Evolutionary conservation across 2,113 vertebrate genomes (phyloP).

Genomic region (Equus quagga): DNA sequence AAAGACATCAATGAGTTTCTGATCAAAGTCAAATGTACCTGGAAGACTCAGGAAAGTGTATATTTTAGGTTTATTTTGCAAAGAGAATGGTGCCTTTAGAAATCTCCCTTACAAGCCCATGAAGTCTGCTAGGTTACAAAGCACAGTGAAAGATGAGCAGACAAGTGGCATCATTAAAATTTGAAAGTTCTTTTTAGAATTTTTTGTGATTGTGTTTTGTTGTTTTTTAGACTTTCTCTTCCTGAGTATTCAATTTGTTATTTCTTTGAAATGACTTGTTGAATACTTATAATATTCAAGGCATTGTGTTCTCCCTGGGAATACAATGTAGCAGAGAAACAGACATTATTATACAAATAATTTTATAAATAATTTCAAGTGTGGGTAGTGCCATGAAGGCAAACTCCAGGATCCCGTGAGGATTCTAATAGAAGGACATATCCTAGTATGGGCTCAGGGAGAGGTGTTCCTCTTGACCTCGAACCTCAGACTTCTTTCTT

Average conservation of each 20-base stretch:
- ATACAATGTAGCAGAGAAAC: not conserved
- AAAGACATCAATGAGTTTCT: not conserved
- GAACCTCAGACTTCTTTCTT: not conserved
- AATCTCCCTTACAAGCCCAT: not conserved
- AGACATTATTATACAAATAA: not conserved
- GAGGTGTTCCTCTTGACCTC: not conserved
- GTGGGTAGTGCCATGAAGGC: not conserved
- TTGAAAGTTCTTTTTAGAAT: not conserved
- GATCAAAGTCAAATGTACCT: not conserved
- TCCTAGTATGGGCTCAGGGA: not conserved
- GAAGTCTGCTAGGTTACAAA: not conserved
- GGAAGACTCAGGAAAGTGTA: not conserved
- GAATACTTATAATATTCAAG: not conserved
- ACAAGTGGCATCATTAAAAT: not conserved
- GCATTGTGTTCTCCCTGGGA: not conserved
- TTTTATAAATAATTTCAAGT: not conserved
- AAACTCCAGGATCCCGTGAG: not conserved
- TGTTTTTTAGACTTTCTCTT: not conserved
- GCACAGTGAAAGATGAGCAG: not conserved
- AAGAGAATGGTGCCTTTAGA: not conserved
- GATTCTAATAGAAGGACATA: not conserved
- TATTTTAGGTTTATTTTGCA: not conserved
- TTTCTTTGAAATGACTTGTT: not conserved
- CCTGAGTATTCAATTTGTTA: not conserved
- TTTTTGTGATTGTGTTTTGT: not conserved